Percentiles rank a stretch among this genome's conserved stretches.
phyloP scores from a whole-genome alignment of 2,888 invertebrate genomes.

The Dioctria linearis region DNA sequence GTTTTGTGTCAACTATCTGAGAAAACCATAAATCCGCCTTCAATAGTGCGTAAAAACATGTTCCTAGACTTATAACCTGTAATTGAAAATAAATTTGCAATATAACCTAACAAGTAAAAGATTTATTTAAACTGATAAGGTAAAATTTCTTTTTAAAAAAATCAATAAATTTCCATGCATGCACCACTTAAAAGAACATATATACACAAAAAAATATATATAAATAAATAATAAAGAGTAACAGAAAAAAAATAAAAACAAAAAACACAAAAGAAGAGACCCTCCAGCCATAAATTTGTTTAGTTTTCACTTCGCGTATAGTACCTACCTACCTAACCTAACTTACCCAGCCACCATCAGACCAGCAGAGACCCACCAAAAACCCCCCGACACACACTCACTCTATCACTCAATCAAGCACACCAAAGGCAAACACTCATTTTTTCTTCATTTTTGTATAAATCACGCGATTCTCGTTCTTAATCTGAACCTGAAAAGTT shows the following conservation, averaged over 20 bases:
- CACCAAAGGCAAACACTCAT: not conserved
- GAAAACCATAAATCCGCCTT: no score
- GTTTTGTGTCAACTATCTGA: no score
- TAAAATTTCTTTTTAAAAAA: not conserved
- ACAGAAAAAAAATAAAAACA: no score
- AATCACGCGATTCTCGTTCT: conserved; percentile 49
- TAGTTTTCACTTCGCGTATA: conserved; percentile 16
- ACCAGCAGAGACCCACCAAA: not conserved
- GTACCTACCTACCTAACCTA: not conserved
- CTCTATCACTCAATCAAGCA: not conserved
- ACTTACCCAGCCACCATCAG: not conserved
- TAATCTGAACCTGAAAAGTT: conserved; percentile 40
- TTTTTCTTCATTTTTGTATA: conserved; percentile 22
- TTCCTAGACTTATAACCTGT: not conserved
- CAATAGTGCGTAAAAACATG: no score
- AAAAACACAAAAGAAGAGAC: not conserved
- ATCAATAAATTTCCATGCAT: conserved; percentile 35
- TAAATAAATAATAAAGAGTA: no score
- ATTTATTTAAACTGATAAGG: not conserved
- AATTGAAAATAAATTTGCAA: conserved; percentile 3
- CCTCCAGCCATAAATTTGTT: conserved; percentile 21
- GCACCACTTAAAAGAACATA: conserved; percentile 6
- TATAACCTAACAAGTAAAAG: not conserved
- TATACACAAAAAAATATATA: no score
- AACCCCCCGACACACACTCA: not conserved